Evolutionary conservation across 2,113 vertebrate genomes (phyloP), one percentile per base, ranked within the genome.

Genomic region (Chlamydotis undulata): DNA sequence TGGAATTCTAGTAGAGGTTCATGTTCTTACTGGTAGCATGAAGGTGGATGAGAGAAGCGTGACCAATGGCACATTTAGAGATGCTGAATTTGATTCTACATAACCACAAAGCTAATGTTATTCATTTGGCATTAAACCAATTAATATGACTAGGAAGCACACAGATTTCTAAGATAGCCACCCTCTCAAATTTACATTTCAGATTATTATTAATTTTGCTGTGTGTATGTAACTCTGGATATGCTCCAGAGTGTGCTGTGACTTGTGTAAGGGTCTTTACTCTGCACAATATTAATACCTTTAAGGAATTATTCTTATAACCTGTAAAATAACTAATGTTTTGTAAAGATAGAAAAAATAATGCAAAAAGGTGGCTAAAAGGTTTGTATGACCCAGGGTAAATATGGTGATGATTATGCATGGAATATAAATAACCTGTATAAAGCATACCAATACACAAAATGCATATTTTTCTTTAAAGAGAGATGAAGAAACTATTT

Each of bases 401-500:
- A 96, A 95, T 86, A 91, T 93, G 94, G 80, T 73, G 84, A 81
- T 71, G 76, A 82, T 95, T 96, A 96, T 81, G 71, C 33, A 67
- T 26, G 25, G 19, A 69, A 83, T 80, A 96, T 85, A 94, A 96
- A 87, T 93, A 96, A 86, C 73, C 17, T 80, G 37, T 19, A 56
- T 64, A 85, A 91, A 89, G 83, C 37, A 29, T 76, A 91, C 57
- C 68, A 87, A 79, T 89, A 89, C 39, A 87, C 93, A 83, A 89
- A 92, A 85, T 90, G 47, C 43, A 81, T 95, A 88, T 96, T 95
- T 97, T 74, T 90, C 94, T 97, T 98, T 97, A 97, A 97, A 97
- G 83, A 97, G 96, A 96, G 96, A 97, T 92, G 93, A 97, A 95
- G 94, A 91, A 98, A 97, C 90, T 97, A 97, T 97, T 98, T 98